Percentiles rank a stretch among this genome's conserved stretches.
These are phyloP conservation scores for Heliangelus exortis DNA, from an alignment of 2,797 vertebrate species.

Conservation along the genomic window DNA sequence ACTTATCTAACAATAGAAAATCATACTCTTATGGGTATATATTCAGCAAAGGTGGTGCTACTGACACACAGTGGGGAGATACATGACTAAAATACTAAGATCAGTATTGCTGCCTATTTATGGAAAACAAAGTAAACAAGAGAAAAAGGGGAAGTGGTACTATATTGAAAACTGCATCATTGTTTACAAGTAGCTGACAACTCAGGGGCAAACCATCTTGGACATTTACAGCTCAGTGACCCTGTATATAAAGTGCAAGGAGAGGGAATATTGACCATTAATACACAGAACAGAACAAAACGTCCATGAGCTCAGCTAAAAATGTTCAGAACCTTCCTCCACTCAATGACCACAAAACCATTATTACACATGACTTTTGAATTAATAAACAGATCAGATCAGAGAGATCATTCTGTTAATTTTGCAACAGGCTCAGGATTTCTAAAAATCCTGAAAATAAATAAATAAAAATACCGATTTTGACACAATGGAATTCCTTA, in stretches of 20 bases:
- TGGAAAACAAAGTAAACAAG: conserved; percentile 12
- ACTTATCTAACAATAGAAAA: background rate
- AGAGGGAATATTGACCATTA: conserved; percentile 8
- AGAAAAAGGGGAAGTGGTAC: background rate
- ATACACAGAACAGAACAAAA: background rate
- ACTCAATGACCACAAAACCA: background rate
- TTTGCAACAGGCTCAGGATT: background rate
- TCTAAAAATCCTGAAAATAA: background rate
- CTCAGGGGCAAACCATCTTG: background rate
- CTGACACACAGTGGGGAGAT: background rate
- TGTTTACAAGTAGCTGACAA: conserved; percentile 12
- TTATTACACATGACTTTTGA: background rate
- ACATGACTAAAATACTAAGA: background rate
- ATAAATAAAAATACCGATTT: background rate
- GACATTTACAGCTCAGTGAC: conserved; percentile 27
- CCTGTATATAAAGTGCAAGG: background rate
- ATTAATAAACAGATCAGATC: background rate
- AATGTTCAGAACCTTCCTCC: background rate
- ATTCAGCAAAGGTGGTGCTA: background rate
- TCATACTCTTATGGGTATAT: background rate
- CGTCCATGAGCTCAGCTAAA: background rate
- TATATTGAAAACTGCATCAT: background rate
- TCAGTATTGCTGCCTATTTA: background rate
- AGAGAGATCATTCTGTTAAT: background rate
- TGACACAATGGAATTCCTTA: background rate